A percentile compares a stretch with the other conserved stretches of the same genome.
Evolutionary conservation across 1,140 invertebrate genomes (phyloP).

Genomic region (Hylaeus volcanicus): DNA sequence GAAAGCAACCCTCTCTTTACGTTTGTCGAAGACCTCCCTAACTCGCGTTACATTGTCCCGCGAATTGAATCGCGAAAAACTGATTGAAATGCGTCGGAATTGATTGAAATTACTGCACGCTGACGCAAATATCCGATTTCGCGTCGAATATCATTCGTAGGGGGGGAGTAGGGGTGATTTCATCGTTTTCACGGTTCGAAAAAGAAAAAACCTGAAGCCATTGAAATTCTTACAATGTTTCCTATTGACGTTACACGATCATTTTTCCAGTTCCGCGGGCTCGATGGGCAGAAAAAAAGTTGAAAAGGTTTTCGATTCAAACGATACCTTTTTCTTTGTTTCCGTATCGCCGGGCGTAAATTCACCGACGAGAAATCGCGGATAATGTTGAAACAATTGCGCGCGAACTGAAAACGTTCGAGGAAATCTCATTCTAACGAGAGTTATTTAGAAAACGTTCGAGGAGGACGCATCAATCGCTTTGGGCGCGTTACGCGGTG

Average conservation of each 20-base stretch:
- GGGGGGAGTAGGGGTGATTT: neutral
- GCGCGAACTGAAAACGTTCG: neutral
- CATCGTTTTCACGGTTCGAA: neutral
- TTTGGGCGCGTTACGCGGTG: neutral
- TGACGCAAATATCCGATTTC: neutral
- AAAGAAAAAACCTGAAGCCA: neutral
- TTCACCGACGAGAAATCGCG: conserved; percentile 2
- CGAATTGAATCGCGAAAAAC: neutral
- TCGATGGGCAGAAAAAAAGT: conserved; percentile 11
- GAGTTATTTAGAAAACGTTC: neutral
- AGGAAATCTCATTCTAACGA: neutral
- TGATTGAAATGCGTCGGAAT: neutral
- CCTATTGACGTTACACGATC: conserved; percentile 2
- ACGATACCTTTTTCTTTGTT: neutral
- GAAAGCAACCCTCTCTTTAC: no score
- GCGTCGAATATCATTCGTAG: neutral
- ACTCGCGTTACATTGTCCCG: neutral
- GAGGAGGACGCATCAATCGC: neutral
- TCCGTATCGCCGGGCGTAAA: neutral
- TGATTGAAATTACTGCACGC: neutral
- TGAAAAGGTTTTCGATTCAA: conserved; percentile 27
- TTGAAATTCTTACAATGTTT: conserved; percentile 14
- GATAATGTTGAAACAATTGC: neutral
- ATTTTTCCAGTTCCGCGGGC: conserved; percentile 25
- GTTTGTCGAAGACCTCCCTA: neutral